Base-by-base conservation (phyloP, 2,113 vertebrate genomes). In the Naja naja region DNA sequence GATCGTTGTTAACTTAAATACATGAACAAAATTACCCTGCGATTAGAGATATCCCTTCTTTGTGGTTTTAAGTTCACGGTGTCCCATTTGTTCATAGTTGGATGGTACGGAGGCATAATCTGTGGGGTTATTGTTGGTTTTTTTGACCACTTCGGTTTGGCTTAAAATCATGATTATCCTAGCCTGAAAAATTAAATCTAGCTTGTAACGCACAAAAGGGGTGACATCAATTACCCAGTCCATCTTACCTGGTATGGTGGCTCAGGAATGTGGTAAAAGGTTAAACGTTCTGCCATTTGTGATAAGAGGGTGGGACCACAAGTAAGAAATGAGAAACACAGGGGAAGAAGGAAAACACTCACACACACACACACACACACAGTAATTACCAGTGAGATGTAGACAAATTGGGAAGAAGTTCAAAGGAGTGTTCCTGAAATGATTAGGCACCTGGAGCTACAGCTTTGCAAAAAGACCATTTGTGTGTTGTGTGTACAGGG, bases 401-500 rank as follows among this genome's bases (percentile, higher is more conserved):
- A 95, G 95, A 95, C 94, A 96, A 96, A 96, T 95, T 96, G 96
- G 74, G 95, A 95, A 90, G 85, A 94, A 95, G 94, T 96, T 97
- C 96, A 97, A 95, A 96, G 93, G 95, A 95, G 95, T 95, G 95
- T 95, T 96, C 95, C 96, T 96, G 94, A 96, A 96, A 97, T 96
- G 56, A 95, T 97, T 97, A 95, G 95, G 95, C 95, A 96, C 94
- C 95, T 96, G 95, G 96, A 97, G 96, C 94, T 94, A 94, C 92
- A 96, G 96, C 95, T 96, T 96, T 96, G 95, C 93, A 96, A 93
- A 56, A 93, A 43, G 93, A 93, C 96, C 94, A 91, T 96, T 14
- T 96, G 96, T 45, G 12, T 86, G 22, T 85, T 5, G 30, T 54
- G 49, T 39, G 4, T 14, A 3, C 0, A 3, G 30, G 1, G n/a